Conservation (phyloP, 2,797 vertebrate genomes). For the Lepus townsendii region DNA sequence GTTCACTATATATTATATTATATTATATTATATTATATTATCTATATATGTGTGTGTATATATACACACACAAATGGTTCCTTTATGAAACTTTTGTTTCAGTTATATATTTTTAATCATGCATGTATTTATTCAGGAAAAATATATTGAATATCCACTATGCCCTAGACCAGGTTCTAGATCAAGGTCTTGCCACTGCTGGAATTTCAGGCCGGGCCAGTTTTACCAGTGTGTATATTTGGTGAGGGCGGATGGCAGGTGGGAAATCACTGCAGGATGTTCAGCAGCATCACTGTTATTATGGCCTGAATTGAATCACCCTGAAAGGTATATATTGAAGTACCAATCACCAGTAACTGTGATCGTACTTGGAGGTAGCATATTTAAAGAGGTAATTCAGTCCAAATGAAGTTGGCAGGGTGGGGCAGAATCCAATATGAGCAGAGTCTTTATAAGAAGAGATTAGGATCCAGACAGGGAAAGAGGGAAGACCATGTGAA, state of each 20-base stretch:
- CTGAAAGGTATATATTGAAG: neutral
- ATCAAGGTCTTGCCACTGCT: neutral
- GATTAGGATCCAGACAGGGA: neutral
- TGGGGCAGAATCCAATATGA: neutral
- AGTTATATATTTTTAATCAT: neutral
- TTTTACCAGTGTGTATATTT: neutral
- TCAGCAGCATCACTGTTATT: neutral
- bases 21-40: neutral
- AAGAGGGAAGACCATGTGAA: neutral
- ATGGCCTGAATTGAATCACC: neutral
- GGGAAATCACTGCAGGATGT: neutral
- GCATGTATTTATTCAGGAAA: neutral
- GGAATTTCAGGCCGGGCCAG: neutral
- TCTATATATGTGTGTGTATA: neutral
- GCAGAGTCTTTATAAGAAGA: neutral
- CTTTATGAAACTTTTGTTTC: slow-evolving; percentile 8
- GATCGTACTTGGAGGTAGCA: neutral
- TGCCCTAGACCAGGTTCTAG: neutral
- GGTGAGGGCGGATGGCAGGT: neutral
- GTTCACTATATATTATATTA: neutral
- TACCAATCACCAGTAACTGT: neutral
- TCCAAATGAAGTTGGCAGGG: neutral
- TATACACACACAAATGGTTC: no score
- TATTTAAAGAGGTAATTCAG: neutral
- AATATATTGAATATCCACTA: neutral